Evolutionary conservation across 2,888 invertebrate species (phyloP), one percentile per base, ranked within the genome.

Genomic region (Laspeyria flexula): DNA sequence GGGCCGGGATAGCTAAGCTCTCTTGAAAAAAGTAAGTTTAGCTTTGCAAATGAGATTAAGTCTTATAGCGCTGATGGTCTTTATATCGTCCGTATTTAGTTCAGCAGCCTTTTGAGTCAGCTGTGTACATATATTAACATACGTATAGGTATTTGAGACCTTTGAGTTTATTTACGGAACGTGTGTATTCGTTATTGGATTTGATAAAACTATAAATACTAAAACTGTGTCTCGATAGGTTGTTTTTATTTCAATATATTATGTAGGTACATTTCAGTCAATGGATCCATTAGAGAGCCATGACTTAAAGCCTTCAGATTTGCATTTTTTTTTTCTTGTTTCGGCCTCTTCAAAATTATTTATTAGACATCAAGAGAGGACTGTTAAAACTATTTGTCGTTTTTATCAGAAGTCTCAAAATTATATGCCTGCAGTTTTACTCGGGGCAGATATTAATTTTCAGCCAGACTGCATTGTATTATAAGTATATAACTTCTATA

Each of bases 11-110:
- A 59, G 72, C 75, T 77, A 71, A 72, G 72, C 73, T 73, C 71
- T 62, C 71, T 81, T 76, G 69, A 78, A 83, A 67, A 84, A 84
- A 81, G 73, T 75, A 71, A 71, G 75, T 79, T 82, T 75, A 75
- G 77, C 75, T 80, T 83, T 82, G 79, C 77, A 81, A 86, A 87
- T 86, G 79, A 84, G 83, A 85, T 85, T 83, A 78, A 78, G 73
- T 76, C 75, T 73, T 77, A 75, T 70, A 55, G 71, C 64, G 56
- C 55, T 75, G 73, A 63, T 75, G 68, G 62, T 72, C 65, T 74
- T 74, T 73, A 67, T 68, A 65, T 53, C 62, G 52, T 59, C 31
- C 57, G 66, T 52, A 60, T 60, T 64, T 75, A 73, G 71, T 76
- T 68, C 54, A 43, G 48, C 49, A 29, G 54, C 37, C 45, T 62